phyloP scores from a whole-genome alignment of 2,113 vertebrate species.

The Colius striatus region DNA sequence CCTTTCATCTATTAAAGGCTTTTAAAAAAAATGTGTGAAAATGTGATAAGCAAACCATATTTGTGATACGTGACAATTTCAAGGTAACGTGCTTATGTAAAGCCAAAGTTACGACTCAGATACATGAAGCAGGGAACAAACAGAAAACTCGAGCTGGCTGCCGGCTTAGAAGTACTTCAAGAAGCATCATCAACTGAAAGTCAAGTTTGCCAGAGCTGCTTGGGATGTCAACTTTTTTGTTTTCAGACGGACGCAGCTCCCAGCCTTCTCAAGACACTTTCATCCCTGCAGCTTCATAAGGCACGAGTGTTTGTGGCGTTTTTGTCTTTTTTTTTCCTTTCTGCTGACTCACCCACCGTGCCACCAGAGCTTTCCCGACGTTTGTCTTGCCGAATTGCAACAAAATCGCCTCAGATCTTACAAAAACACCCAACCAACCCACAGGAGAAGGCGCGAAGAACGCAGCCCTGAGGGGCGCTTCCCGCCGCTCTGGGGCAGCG shows the following conservation, averaged over 20 bases:
- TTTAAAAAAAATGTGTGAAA: not conserved
- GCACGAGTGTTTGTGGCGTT: fast-evolving
- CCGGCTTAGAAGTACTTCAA: fast-evolving
- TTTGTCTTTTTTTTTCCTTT: not conserved
- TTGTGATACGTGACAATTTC: fast-evolving
- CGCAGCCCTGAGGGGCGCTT: not conserved
- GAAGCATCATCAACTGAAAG: fast-evolving
- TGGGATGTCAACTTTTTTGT: fast-evolving
- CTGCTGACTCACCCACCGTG: not conserved
- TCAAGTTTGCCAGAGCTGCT: not conserved
- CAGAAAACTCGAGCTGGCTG: fast-evolving
- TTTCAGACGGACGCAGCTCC: fast-evolving
- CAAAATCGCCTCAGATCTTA: not conserved
- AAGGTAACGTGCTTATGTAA: fast-evolving
- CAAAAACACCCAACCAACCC: no score
- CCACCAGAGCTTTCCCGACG: no score
- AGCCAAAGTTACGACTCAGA: fast-evolving
- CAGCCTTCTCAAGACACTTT: fast-evolving
- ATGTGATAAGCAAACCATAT: not conserved
- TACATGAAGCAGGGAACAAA: fast-evolving
- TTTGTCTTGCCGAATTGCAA: fast-evolving
- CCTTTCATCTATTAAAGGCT: not conserved
- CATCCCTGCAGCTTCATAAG: fast-evolving
- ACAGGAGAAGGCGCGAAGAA: not conserved
- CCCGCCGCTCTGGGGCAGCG: no score